Base-by-base conservation (phyloP, 2,888 invertebrate genomes). In the Netelia fuscicornis region DNA sequence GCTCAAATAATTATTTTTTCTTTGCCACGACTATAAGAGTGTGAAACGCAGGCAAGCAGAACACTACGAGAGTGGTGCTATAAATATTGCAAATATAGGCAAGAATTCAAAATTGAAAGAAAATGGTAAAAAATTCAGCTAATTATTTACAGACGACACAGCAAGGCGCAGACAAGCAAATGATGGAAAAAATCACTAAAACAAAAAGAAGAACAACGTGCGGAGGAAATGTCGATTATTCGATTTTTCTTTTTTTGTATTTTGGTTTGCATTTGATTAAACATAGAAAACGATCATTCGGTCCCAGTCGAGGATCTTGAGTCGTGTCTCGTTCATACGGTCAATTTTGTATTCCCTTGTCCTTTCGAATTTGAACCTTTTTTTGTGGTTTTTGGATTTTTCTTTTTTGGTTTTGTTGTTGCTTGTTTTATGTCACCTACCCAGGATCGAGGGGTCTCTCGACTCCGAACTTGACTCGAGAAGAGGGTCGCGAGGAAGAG, bases 91-190 rank as follows among this genome's bases (percentile, higher is more conserved):
- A 37, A 37, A 37, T 37, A 37, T 6, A 44, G 42, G 10, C 3
- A 23, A 23, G 8, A 25, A 13, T 23, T 25, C 37, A 30, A 62
- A 0, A 25, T 13, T 44, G 5, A 2, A 67, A 54, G 25, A 52
- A 70, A 70, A 44, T 20, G 1, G 25, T 13, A 17, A 54, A 65
- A 30, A 42, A 52, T 58, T 37, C 11, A 42, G 48, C 79, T 58
- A 65, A 76, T 68, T 30, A 25, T 64, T 20, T 65, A 60, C 75
- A 52, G 64, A 74, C 77, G 67, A 83, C 56, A 79, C 56, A 79
- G 78, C 70, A 76, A 83, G 65, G 80, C 80, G 60, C 75, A 67
- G 60, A 76, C 80, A 80, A 80, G 72, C 76, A 67, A 75, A 80
- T 54, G 67, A 80, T 81, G 76, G 10, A 76, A 58, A 58, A 20